Base-by-base conservation (phyloP, 2,797 vertebrate genomes). In the Heliangelus exortis region DNA sequence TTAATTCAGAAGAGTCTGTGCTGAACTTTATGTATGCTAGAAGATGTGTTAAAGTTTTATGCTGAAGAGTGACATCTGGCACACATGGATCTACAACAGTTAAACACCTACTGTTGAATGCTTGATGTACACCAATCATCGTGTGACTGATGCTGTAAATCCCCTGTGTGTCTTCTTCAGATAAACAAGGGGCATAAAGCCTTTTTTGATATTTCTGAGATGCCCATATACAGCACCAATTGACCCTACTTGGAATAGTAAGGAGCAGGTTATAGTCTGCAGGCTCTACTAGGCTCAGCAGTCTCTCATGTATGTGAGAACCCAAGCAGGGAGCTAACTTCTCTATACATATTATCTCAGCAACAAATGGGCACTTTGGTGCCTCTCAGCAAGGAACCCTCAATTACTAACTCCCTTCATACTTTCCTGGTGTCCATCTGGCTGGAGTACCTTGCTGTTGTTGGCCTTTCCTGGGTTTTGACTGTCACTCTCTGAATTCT, bases 111-210 rank as follows among this genome's bases (percentile, higher is more conserved):
- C 4, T 9, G 1, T 5, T 66, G 62, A 71, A 61, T 58, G 31
- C 19, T 53, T 41, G 26, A 33, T 61, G 23, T 21, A 15, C 31
- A 58, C 33, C 43, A 45, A 72, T 75, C 29, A 33, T 51, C 34
- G 31, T 0, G 2, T 28, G 31, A 55, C 17, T 55, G 18, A 36
- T 2, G 1, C 11, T 8, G 4, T n/a, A 79, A 78, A 57, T 57
- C 20, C 26, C 25, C 3, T 33, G 8, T 36, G 4, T 31, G 11
- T 28, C 13, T 71, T 55, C 51, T 81, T 78, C n/a, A 48, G 33
- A 29, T 53, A 75, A 81, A 45, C 5, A 59, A 77, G n/a, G 23
- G 51, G 65, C 28, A 7, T 22, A 36, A 62, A 39, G 10, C 36
- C 62, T 86, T 15, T 77, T 77, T 43, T 36, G 13, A 4, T 57